phyloP scores from a whole-genome alignment of 2,797 vertebrate genomes.

The Chrysocyon brachyurus region DNA sequence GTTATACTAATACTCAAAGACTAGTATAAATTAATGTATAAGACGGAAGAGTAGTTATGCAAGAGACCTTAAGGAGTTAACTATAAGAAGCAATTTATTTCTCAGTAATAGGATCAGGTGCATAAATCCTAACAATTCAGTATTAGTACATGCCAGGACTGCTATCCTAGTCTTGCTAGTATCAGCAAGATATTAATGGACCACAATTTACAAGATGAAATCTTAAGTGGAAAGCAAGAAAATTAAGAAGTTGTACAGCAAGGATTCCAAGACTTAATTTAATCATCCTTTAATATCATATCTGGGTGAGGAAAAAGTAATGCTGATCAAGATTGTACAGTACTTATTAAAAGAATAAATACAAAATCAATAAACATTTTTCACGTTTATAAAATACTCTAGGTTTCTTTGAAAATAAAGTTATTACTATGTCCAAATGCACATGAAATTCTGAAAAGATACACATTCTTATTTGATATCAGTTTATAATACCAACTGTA shows the following conservation, averaged over 20 bases:
- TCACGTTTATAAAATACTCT: background rate
- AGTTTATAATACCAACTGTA: slow-evolving; percentile 41
- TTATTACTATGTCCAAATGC: slow-evolving; percentile 33
- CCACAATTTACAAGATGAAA: slow-evolving; percentile 63
- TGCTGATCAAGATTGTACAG: background rate
- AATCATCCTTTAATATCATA: slow-evolving; percentile 5
- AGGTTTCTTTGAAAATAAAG: slow-evolving; percentile 36
- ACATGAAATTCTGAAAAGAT: background rate
- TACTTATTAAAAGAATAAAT: background rate
- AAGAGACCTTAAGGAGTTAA: slow-evolving; percentile 54
- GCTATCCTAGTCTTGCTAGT: slow-evolving; percentile 24
- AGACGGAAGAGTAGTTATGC: background rate
- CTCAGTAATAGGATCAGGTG: slow-evolving; percentile 32
- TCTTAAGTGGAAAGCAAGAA: slow-evolving; percentile 67
- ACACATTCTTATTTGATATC: slow-evolving; percentile 28
- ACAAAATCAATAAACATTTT: background rate
- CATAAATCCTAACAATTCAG: slow-evolving; percentile 31
- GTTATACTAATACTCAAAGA: slow-evolving; percentile 30
- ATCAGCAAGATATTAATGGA: slow-evolving; percentile 71
- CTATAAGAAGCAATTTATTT: slow-evolving; percentile 32
- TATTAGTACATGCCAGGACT: background rate
- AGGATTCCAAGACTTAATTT: slow-evolving; percentile 22
- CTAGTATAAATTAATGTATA: background rate
- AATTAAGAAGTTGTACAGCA: slow-evolving; percentile 56
- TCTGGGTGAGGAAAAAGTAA: slow-evolving; percentile 40